Evolutionary conservation across 2,113 vertebrate species (phyloP).

Genomic region (Phycodurus eques): DNA sequence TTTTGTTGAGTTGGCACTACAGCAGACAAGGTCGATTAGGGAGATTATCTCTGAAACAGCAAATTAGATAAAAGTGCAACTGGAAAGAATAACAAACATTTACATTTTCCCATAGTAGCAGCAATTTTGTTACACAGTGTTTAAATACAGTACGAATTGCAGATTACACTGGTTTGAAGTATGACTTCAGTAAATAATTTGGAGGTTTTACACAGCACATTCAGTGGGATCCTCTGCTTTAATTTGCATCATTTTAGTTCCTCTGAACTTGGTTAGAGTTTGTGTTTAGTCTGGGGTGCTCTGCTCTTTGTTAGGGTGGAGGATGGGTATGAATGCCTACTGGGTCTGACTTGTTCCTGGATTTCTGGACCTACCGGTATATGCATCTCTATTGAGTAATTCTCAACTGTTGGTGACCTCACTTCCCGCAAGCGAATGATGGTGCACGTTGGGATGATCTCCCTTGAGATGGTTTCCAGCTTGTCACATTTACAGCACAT

Average conservation of each 20-base stretch:
- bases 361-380: conserved; percentile 22
- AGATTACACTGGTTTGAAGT: conserved; percentile 49
- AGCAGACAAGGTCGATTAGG: neutral
- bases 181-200: conserved; percentile 40
- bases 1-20: neutral
- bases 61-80: neutral
- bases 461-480: conserved; percentile 38
- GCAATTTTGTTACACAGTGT: conserved; percentile 2
- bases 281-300: conserved; percentile 50
- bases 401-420: conserved; percentile 61
- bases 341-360: conserved; percentile 33
- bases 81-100: neutral
- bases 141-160: conserved; percentile 33
- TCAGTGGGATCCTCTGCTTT: conserved; percentile 40
- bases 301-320: conserved; percentile 34
- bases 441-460: conserved; percentile 41
- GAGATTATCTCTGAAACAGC: neutral
- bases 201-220: conserved; percentile 35
- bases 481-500: conserved; percentile 54
- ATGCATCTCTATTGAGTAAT: conserved; percentile 43
- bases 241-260: conserved; percentile 46
- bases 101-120: conserved; percentile 10
- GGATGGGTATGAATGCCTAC: neutral
- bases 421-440: conserved; percentile 50
- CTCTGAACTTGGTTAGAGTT: conserved; percentile 47